Percentiles rank a stretch among this genome's conserved stretches.
phyloP scores from a whole-genome alignment of 2,797 vertebrate genomes.

The Manis javanica region DNA sequence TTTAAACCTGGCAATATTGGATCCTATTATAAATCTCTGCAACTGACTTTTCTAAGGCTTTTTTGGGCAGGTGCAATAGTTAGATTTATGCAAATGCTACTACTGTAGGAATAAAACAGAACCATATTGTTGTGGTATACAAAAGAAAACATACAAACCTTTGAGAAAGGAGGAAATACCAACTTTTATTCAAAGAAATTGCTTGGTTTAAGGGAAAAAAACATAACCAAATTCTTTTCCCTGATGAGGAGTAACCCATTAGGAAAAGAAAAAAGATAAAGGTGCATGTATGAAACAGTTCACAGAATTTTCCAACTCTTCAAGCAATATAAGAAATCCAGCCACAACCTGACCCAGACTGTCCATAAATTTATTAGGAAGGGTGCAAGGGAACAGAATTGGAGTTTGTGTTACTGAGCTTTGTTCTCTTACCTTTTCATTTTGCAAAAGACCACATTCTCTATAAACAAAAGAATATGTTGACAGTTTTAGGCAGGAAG shows the following conservation, averaged over 20 bases:
- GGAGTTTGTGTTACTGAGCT: slow-evolving; percentile 98
- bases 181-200: slow-evolving; percentile 75
- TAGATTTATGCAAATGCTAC: slow-evolving; percentile 71
- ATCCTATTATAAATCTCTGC: slow-evolving; percentile 71
- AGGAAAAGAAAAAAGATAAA: slow-evolving; percentile 81
- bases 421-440: slow-evolving; percentile 99
- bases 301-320: slow-evolving; percentile 85
- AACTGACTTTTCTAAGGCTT: slow-evolving; percentile 85
- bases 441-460: slow-evolving; percentile 99
- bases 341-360: slow-evolving; percentile 87
- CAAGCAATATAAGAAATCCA: slow-evolving; percentile 88
- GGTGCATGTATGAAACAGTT: slow-evolving; percentile 76
- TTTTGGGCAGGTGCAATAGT: slow-evolving; percentile 78
- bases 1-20: slow-evolving; percentile 55
- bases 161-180: slow-evolving; percentile 73
- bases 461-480: slow-evolving; percentile 99
- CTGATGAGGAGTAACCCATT: slow-evolving; percentile 80
- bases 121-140: slow-evolving; percentile 64
- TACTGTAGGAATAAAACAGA: slow-evolving; percentile 72
- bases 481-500: slow-evolving; percentile 99
- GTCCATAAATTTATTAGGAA: slow-evolving; percentile 88
- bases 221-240: slow-evolving; percentile 73
- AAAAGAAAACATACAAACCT: slow-evolving; percentile 86
- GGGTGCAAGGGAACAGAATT: slow-evolving; percentile 93
- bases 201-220: slow-evolving; percentile 53